A percentile compares a stretch with the other conserved stretches of the same genome.
These are phyloP conservation scores for Falco columbarius DNA, from an alignment of 2,797 vertebrate species.

Conservation along the genomic window DNA sequence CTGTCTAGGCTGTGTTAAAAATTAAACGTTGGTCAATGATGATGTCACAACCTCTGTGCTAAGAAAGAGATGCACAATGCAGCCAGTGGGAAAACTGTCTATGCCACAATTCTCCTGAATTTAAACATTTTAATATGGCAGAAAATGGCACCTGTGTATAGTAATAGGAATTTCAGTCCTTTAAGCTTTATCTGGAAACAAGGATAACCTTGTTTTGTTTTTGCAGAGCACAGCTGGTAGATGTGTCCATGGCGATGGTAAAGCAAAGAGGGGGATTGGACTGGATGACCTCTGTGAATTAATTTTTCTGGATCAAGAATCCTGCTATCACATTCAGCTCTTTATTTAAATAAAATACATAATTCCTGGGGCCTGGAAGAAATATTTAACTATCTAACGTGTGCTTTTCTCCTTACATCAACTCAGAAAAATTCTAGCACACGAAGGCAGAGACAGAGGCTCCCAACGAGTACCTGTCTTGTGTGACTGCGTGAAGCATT, in stretches of 20 bases:
- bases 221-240: not conserved
- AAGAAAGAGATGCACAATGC: not conserved
- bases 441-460: not conserved
- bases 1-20: not conserved
- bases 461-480: not conserved
- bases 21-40: not conserved
- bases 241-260: not conserved
- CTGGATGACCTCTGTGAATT: not conserved
- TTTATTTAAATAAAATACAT: not conserved
- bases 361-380: not conserved
- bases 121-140: not conserved
- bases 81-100: accelerated
- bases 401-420: not conserved
- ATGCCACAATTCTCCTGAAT: not conserved
- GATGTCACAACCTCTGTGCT: accelerated
- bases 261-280: not conserved
- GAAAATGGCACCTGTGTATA: not conserved
- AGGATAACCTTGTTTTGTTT: not conserved
- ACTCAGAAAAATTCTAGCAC: not conserved
- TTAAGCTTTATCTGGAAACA: not conserved
- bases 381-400: not conserved
- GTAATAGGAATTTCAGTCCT: not conserved
- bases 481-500: not conserved
- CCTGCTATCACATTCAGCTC: not conserved
- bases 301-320: not conserved